Percentiles rank a stretch among this genome's conserved stretches.
Conservation (phyloP, 2,113 vertebrate species). For the Melanostigma gelatinosum region DNA sequence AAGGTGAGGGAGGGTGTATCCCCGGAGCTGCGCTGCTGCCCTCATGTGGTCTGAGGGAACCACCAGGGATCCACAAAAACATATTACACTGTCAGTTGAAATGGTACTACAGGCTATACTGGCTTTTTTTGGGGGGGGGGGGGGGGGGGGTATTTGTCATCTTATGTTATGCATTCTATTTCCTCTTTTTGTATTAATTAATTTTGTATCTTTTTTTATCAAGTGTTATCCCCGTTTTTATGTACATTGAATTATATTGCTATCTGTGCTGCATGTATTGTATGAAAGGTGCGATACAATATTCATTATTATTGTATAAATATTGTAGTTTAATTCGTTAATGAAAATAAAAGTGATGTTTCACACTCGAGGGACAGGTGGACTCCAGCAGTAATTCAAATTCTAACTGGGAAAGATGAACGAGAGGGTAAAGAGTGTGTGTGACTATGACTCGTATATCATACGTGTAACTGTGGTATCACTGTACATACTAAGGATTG, state of each 20-base stretch:
- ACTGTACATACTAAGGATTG: background rate
- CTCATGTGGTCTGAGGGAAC: constrained; percentile 40
- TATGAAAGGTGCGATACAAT: background rate
- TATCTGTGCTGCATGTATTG: background rate
- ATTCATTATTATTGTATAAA: background rate
- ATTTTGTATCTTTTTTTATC: background rate
- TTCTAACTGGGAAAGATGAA: background rate
- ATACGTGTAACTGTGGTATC: background rate
- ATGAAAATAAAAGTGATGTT: background rate
- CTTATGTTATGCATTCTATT: background rate
- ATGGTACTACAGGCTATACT: too few relatives aligned
- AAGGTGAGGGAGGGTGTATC: background rate
- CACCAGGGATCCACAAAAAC: background rate
- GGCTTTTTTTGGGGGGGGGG: too few relatives aligned
- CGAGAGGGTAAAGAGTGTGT: background rate
- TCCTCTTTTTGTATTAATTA: background rate
- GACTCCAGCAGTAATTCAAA: background rate
- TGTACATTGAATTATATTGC: background rate
- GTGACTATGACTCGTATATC: background rate
- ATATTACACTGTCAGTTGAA: background rate
- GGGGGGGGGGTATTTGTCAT: background rate
- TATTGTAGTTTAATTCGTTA: background rate
- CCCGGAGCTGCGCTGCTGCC: constrained; percentile 61
- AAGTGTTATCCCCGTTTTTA: background rate
- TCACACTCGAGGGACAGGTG: background rate